These are phyloP conservation scores for Aegotheles bennettii DNA, from an alignment of 2,113 vertebrate species.

Conservation along the genomic window DNA sequence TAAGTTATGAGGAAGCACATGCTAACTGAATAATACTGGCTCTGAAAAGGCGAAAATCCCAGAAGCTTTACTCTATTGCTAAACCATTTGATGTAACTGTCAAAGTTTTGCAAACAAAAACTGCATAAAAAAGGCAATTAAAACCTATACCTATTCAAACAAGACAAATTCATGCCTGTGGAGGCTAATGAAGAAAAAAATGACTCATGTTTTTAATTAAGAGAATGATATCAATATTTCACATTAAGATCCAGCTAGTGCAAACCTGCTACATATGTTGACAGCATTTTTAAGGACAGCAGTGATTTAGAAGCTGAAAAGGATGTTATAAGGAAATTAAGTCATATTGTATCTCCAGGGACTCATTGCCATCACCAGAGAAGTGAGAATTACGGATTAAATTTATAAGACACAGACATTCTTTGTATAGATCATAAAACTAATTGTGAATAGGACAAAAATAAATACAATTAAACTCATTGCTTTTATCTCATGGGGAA, in stretches of 20 bases:
- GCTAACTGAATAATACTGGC: not conserved
- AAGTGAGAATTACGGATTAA: not conserved
- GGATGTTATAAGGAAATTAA: not conserved
- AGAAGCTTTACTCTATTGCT: not conserved
- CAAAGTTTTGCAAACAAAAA: not conserved
- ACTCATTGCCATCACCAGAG: not conserved
- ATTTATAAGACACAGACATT: slow-evolving; percentile 1
- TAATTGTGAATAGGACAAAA: slow-evolving; percentile 38
- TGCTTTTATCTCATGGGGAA: slow-evolving; percentile 22
- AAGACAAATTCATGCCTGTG: not conserved
- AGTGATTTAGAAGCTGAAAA: not conserved
- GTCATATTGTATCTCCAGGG: not conserved
- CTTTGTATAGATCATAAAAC: slow-evolving; percentile 24
- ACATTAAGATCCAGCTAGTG: not conserved
- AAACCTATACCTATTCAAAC: not conserved
- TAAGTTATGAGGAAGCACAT: not conserved
- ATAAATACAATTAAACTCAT: slow-evolving; percentile 32
- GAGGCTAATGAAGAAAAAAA: not conserved
- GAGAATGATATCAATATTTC: not conserved
- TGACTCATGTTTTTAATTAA: not conserved
- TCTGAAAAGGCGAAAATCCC: not conserved
- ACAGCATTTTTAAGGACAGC: not conserved
- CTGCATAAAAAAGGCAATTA: not conserved
- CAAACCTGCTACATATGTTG: not conserved
- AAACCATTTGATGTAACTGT: not conserved